phyloP scores from a whole-genome alignment of 2,113 vertebrate species.

The Chloroceryle aenea region DNA sequence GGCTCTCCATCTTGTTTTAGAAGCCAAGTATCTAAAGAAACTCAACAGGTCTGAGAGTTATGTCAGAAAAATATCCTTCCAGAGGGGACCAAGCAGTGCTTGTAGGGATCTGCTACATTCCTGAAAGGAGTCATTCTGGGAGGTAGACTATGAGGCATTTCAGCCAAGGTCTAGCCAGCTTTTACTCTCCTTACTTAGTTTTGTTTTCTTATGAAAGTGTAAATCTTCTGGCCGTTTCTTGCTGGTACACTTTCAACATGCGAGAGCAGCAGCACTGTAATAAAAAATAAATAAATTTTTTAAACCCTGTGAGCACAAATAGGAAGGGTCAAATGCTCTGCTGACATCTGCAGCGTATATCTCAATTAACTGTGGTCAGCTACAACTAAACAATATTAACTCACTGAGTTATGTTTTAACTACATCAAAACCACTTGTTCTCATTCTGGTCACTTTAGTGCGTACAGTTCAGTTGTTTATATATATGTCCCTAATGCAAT shows the following conservation, averaged over 20 bases:
- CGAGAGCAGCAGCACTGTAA: neutral
- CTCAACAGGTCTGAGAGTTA: neutral
- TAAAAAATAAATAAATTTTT: neutral
- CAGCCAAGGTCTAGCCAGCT: neutral
- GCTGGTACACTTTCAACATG: neutral
- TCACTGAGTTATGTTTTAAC: neutral
- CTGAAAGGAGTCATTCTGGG: neutral
- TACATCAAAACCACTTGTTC: neutral
- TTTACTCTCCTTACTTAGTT: neutral
- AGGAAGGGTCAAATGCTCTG: neutral
- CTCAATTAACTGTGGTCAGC: neutral
- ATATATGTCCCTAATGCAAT: neutral
- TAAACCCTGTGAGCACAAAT: neutral
- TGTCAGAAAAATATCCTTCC: neutral
- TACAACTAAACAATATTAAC: neutral
- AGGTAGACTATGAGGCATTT: neutral
- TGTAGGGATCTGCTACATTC: neutral
- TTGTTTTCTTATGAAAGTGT: neutral
- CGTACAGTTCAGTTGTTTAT: neutral
- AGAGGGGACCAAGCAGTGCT: neutral
- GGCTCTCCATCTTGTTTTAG: neutral
- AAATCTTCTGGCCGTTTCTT: neutral
- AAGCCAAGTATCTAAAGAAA: neutral
- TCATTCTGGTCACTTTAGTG: neutral
- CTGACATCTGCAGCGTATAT: neutral